Base-by-base conservation (phyloP, 2,797 vertebrate genomes). In the Lepus oiostolus region DNA sequence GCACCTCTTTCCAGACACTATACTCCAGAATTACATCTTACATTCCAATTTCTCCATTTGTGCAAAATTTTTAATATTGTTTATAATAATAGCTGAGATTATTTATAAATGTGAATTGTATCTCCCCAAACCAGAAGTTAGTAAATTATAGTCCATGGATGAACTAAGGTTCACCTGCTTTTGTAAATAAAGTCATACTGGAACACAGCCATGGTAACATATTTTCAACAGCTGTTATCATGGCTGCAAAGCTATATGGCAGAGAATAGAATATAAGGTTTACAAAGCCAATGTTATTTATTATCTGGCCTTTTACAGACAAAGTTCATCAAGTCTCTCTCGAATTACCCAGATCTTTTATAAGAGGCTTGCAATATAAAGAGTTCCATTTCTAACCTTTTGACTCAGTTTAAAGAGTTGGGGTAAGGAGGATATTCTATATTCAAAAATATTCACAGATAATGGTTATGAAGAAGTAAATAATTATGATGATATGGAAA, bases 1-100 rank as follows among this genome's bases (percentile, higher is more conserved):
- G 26, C 6, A 10, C 47, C 19, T 80, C 32, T 24, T 85, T 67
- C 22, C 19, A 84, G 76, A 74, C 9, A 80, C 17, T 80, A 24
- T 50, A 11, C 76, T 90, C 52, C 12, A 85, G 32, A 93, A 58
- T 88, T 82, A 68, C 12, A 82, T n/a, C 12, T 81, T 11, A 2
- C 50, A 42, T 81, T 88, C 54, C 28, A 32, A 62, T 72, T 91
- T 71, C 17, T 4, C 30, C 14, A 47, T 47, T 50, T n/a, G 19
- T 89, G 32, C 9, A 72, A 94, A 92, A 67, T 71, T 7, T 28
- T 10, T 47, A 85, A 88, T 76, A 28, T 52, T 90, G 42, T 42
- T 58, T 72, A 21, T 16, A 38, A 50, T n/a, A 62, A 72, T 60
- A 32, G 26, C 21, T 47, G 6, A 67, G 7, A 32, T 67, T n/a